phyloP scores from a whole-genome alignment of 1,140 invertebrate species.

The Ceratosolen solmsi region DNA sequence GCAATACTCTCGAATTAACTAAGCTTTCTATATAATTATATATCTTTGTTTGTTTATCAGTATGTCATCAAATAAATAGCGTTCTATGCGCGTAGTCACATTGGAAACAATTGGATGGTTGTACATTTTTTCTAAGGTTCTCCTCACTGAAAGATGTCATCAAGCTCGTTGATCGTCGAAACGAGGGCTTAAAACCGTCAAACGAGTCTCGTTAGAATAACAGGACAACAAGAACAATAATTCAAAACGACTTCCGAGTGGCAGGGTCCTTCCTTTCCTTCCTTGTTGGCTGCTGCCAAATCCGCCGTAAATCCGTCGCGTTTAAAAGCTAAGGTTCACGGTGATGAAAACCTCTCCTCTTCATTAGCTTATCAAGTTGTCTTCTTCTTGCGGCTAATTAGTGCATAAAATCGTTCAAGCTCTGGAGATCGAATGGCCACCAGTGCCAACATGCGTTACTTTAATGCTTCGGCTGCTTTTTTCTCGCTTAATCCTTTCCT shows the following conservation, averaged over 20 bases:
- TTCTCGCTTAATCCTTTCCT: no score
- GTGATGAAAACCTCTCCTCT: slow-evolving; percentile 22
- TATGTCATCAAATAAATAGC: slow-evolving; percentile 49
- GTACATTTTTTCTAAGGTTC: slow-evolving; percentile 35
- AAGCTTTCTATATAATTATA: slow-evolving; percentile 1
- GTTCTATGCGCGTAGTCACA: slow-evolving; percentile 36
- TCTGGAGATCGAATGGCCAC: slow-evolving; percentile 42
- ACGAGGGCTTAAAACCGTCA: slow-evolving; percentile 28
- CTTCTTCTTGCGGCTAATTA: slow-evolving; percentile 36
- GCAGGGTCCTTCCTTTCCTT: no score
- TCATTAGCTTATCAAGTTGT: neutral
- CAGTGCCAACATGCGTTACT: slow-evolving; percentile 34
- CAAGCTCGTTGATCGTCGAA: slow-evolving; percentile 30
- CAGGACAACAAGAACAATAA: slow-evolving; percentile 18
- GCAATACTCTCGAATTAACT: slow-evolving; percentile 1
- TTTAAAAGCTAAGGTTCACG: slow-evolving; percentile 28
- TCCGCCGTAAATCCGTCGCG: no score
- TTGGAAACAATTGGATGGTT: slow-evolving; percentile 26
- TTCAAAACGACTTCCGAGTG: neutral
- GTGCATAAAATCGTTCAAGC: slow-evolving; percentile 40
- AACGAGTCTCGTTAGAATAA: slow-evolving; percentile 32
- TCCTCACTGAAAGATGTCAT: slow-evolving; percentile 43
- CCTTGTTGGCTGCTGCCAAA: no score
- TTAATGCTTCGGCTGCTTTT: no score
- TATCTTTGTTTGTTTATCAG: slow-evolving; percentile 30